Conservation (phyloP, 2,113 vertebrate genomes). For the Porphyrio hochstetteri region DNA sequence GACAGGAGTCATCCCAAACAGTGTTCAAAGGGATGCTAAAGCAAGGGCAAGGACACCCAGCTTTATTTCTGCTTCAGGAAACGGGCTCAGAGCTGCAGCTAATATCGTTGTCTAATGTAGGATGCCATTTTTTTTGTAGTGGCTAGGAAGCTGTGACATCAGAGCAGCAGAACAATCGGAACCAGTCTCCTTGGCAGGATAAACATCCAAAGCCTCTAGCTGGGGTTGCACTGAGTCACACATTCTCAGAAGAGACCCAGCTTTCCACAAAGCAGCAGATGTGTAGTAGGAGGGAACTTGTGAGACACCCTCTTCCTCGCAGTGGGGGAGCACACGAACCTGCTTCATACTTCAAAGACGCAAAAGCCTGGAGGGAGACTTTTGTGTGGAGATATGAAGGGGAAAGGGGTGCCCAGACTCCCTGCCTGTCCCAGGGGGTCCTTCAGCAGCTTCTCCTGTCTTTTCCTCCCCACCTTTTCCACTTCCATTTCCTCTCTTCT, state of each 20-base stretch:
- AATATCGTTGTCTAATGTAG: not conserved
- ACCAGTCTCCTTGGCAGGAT: not conserved
- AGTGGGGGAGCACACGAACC: not conserved
- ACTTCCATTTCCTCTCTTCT: not conserved
- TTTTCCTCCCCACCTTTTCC: not conserved
- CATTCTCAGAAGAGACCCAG: not conserved
- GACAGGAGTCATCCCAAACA: not conserved
- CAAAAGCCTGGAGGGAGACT: not conserved
- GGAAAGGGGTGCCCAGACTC: not conserved
- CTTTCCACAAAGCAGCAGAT: not conserved
- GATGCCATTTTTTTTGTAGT: not conserved
- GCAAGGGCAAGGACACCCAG: not conserved
- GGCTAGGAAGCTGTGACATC: not conserved
- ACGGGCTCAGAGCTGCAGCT: not conserved
- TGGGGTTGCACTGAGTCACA: fast-evolving
- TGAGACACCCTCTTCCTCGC: not conserved
- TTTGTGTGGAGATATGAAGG: not conserved
- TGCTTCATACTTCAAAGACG: not conserved
- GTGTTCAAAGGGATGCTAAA: not conserved
- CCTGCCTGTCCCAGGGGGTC: not conserved
- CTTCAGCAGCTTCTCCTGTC: not conserved
- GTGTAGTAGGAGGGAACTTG: not conserved
- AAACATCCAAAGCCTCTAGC: not conserved
- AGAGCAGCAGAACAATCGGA: not conserved
- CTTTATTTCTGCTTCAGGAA: not conserved